Evolutionary conservation across 2,113 vertebrate genomes (phyloP).

Genomic region (Tenrec ecaudatus): DNA sequence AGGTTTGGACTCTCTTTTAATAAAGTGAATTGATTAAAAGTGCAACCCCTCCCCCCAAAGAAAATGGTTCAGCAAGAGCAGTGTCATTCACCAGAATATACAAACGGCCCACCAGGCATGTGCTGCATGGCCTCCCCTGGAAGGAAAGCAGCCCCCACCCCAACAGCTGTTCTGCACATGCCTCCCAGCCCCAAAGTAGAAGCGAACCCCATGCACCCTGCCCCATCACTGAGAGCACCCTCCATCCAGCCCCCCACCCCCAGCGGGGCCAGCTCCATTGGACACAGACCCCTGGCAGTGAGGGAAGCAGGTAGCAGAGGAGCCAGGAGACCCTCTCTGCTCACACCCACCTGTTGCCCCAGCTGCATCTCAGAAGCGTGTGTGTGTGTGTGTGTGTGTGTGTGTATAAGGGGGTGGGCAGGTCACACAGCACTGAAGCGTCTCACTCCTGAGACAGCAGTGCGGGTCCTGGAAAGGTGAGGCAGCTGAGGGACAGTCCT

Average conservation of each 20-base stretch:
- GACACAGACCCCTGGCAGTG: not conserved
- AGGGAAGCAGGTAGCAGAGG: not conserved
- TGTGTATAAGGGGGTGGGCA: not conserved
- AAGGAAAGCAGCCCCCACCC: slow-evolving; percentile 71
- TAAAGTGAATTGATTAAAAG: slow-evolving; percentile 75
- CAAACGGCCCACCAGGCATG: slow-evolving; percentile 72
- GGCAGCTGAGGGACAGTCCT: not conserved
- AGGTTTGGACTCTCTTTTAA: slow-evolving; percentile 73
- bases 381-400: not conserved
- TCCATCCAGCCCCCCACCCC: not conserved
- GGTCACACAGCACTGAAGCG: not conserved
- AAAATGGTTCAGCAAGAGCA: slow-evolving; percentile 76
- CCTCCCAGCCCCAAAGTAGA: slow-evolving; percentile 74
- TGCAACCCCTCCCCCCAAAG: slow-evolving; percentile 49
- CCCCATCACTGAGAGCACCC: slow-evolving; percentile 68
- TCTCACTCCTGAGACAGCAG: not conserved
- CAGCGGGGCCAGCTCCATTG: not conserved
- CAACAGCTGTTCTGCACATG: slow-evolving; percentile 75
- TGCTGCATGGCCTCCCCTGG: slow-evolving; percentile 79
- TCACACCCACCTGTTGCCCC: too few relatives aligned
- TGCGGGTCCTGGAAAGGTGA: not conserved
- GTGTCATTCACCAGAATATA: slow-evolving; percentile 82
- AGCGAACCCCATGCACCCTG: slow-evolving; percentile 80
- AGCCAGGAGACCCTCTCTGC: not conserved
- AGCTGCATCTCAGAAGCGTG: not conserved